Conservation (phyloP, 2,797 vertebrate species). For the Neoniphon sammara region DNA sequence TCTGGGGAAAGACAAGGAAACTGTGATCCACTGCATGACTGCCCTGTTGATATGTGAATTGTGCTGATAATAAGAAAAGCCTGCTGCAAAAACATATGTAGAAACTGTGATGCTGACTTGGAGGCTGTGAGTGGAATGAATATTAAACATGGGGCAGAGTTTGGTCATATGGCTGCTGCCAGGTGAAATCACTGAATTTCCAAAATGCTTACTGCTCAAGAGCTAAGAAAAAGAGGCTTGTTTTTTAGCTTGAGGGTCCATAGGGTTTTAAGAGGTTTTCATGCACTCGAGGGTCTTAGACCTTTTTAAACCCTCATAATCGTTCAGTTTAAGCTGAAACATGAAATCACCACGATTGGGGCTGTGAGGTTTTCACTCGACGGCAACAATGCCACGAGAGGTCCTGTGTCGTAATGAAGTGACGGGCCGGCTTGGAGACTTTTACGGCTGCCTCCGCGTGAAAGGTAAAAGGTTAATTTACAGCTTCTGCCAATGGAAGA, state of each 20-base stretch:
- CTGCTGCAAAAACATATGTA: slow-evolving; percentile 35
- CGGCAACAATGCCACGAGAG: too few relatives aligned
- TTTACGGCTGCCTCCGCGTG: slow-evolving; percentile 16
- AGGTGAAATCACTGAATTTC: too few relatives aligned
- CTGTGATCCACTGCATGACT: slow-evolving; percentile 27
- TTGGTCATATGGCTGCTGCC: not conserved
- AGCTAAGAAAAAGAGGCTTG: too few relatives aligned
- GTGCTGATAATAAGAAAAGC: slow-evolving; percentile 4
- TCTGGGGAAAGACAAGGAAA: slow-evolving; percentile 1
- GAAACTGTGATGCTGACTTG: slow-evolving; percentile 1
- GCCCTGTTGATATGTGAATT: not conserved
- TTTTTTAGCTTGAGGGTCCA: too few relatives aligned
- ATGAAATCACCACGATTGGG: too few relatives aligned
- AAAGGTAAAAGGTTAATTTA: slow-evolving; percentile 39
- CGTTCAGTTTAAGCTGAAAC: too few relatives aligned
- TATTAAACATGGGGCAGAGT: not conserved
- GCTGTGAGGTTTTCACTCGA: too few relatives aligned
- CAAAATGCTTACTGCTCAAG: too few relatives aligned
- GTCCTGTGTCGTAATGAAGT: too few relatives aligned
- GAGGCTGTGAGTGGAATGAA: slow-evolving; percentile 6
- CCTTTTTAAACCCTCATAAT: too few relatives aligned
- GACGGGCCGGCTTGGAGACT: slow-evolving; percentile 17
- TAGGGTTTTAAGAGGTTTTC: too few relatives aligned
- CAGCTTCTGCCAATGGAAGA: slow-evolving; percentile 21
- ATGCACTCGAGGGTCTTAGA: too few relatives aligned